Percentiles rank a stretch among this genome's conserved stretches.
phyloP scores from a whole-genome alignment of 2,113 vertebrate species.

The Misgurnus mizolepis region DNA sequence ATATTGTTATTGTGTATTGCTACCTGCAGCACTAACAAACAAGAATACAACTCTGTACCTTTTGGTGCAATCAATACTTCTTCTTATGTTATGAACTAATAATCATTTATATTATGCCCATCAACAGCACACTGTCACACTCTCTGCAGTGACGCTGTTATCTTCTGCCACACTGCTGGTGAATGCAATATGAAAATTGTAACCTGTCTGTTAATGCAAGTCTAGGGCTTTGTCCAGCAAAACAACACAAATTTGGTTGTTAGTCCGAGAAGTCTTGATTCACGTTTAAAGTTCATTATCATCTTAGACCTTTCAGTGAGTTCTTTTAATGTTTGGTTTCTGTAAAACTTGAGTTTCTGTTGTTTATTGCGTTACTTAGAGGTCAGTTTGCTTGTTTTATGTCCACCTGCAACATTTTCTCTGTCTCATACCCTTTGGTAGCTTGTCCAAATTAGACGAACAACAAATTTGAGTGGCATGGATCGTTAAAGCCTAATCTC shows the following conservation, averaged over 20 bases:
- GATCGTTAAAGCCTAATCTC: background rate
- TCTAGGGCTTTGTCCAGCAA: background rate
- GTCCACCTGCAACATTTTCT: background rate
- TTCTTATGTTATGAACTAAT: too few relatives aligned
- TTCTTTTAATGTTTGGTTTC: slow-evolving; percentile 8
- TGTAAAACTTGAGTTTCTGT: background rate
- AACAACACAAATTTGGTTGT: background rate
- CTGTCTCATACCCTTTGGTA: background rate
- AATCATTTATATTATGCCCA: too few relatives aligned
- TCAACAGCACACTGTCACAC: too few relatives aligned
- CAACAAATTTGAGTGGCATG: background rate
- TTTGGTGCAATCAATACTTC: too few relatives aligned
- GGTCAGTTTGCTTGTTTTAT: slow-evolving; percentile 3
- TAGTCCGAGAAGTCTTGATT: slow-evolving; percentile 2
- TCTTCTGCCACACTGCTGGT: background rate
- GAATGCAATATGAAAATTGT: background rate
- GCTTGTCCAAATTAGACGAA: too few relatives aligned
- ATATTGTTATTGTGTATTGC: too few relatives aligned
- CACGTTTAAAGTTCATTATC: slow-evolving; percentile 29
- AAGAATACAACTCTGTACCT: too few relatives aligned
- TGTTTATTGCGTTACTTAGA: background rate
- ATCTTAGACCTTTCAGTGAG: slow-evolving; percentile 8
- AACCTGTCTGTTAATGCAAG: background rate
- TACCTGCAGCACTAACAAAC: too few relatives aligned
- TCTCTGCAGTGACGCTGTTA: too few relatives aligned